Conservation (phyloP, 1,140 invertebrate genomes). For the Calephelis virginiensis region DNA sequence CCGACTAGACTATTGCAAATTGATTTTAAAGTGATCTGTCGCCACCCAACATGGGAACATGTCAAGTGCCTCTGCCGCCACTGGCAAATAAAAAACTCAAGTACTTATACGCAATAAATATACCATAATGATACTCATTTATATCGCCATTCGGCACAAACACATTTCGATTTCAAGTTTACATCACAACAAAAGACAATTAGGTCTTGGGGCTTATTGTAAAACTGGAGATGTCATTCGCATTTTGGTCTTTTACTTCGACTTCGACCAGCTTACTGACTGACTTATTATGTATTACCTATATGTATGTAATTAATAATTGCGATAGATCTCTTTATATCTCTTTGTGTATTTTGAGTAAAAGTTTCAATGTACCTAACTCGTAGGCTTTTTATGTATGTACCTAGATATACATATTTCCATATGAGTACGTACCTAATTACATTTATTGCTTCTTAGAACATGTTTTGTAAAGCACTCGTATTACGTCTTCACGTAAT, state of each 20-base stretch:
- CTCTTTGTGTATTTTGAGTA: too few relatives aligned
- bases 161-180: too few relatives aligned
- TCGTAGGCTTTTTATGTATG: background rate
- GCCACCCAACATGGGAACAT: constrained; percentile 74
- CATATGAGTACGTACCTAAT: background rate
- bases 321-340: too few relatives aligned
- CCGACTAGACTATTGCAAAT: constrained; percentile 71
- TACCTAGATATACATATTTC: too few relatives aligned
- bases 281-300: background rate
- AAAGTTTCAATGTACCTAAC: background rate
- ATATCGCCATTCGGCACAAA: constrained; percentile 18
- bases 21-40: constrained; percentile 66
- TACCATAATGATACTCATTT: constrained; percentile 42
- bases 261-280: background rate
- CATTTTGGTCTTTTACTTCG: background rate
- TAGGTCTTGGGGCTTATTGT: too few relatives aligned
- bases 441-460: background rate
- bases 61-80: constrained; percentile 56
- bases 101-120: constrained; percentile 45
- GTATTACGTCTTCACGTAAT: constrained; percentile 8
- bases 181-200: too few relatives aligned
- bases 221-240: background rate
- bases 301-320: too few relatives aligned
- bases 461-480: too few relatives aligned
- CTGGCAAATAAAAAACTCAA: constrained; percentile 40